phyloP scores from a whole-genome alignment of 2,888 invertebrate species.

The Chesias legatella region DNA sequence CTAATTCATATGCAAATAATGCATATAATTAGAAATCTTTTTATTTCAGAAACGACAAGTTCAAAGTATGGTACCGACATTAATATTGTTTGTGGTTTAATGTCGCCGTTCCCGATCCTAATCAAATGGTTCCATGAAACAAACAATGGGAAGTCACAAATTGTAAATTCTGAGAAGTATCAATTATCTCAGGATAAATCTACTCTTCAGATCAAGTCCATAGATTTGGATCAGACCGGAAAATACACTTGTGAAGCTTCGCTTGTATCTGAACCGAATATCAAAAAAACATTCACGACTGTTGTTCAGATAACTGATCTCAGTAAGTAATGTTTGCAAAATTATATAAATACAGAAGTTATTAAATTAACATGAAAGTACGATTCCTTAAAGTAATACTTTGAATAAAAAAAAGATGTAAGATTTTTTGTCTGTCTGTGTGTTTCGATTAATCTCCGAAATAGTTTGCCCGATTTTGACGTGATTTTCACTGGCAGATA shows the following conservation, averaged over 20 bases:
- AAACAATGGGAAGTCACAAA: conserved; percentile 1
- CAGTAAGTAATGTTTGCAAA: conserved; percentile 9
- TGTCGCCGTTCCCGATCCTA: conserved; percentile 1
- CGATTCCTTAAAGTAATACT: too few species aligned
- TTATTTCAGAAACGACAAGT: conserved; percentile 8
- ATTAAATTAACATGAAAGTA: too few species aligned
- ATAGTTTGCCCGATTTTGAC: too few species aligned
- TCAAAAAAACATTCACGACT: conserved; percentile 9
- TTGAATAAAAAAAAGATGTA: too few species aligned
- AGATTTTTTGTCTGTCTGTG: too few species aligned
- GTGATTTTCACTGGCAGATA: too few species aligned
- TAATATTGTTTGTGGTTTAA: not conserved
- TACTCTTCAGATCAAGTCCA: conserved; percentile 7
- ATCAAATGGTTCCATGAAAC: conserved; percentile 16
- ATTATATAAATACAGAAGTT: too few species aligned
- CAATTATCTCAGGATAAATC: conserved; percentile 6
- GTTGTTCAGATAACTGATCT: conserved; percentile 16
- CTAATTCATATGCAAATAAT: too few species aligned
- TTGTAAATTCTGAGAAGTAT: conserved; percentile 6
- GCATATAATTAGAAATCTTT: too few species aligned
- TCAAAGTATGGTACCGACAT: conserved; percentile 1
- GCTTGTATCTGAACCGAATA: conserved; percentile 10
- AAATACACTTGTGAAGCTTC: conserved; percentile 21
- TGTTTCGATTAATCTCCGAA: too few species aligned
- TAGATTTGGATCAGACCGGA: conserved; percentile 14